These are phyloP conservation scores for Xylocampa areola DNA, from an alignment of 2,888 invertebrate genomes.

Conservation along the genomic window DNA sequence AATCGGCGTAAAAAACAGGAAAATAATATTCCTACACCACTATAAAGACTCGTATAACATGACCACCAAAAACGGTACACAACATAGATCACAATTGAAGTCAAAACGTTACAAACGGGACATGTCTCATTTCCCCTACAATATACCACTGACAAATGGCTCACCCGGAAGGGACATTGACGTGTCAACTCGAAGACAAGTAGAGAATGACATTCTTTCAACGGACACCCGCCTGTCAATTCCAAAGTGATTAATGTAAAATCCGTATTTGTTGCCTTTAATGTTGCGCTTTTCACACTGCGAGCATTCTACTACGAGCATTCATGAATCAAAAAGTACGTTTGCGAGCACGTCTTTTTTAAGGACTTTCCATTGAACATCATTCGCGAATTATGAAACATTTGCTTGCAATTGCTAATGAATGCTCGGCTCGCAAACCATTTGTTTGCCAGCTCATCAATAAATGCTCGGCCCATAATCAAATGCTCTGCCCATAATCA, in stretches of 20 bases:
- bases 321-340: too few relatives aligned
- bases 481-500: too few relatives aligned
- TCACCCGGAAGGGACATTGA: constrained; percentile 65
- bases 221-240: constrained; percentile 63
- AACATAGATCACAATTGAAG: constrained; percentile 39
- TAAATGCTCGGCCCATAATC: too few relatives aligned
- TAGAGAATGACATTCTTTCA: constrained; percentile 67
- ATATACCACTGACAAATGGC: constrained; percentile 77
- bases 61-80: neutral
- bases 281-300: too few relatives aligned
- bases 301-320: too few relatives aligned
- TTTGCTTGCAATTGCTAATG: too few relatives aligned
- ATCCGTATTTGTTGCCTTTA: constrained; percentile 67
- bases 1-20: too few relatives aligned
- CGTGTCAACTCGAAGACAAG: constrained; percentile 59
- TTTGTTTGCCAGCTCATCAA: too few relatives aligned
- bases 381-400: too few relatives aligned
- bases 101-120: constrained; percentile 61
- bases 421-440: too few relatives aligned
- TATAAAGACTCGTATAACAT: neutral
- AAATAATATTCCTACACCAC: neutral
- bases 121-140: constrained; percentile 63
- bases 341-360: too few relatives aligned
- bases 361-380: too few relatives aligned
- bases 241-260: constrained; percentile 76